Evolutionary conservation across 2,113 vertebrate genomes (phyloP), one percentile per base, ranked within the genome.

Genomic region (Dinomys branickii): DNA sequence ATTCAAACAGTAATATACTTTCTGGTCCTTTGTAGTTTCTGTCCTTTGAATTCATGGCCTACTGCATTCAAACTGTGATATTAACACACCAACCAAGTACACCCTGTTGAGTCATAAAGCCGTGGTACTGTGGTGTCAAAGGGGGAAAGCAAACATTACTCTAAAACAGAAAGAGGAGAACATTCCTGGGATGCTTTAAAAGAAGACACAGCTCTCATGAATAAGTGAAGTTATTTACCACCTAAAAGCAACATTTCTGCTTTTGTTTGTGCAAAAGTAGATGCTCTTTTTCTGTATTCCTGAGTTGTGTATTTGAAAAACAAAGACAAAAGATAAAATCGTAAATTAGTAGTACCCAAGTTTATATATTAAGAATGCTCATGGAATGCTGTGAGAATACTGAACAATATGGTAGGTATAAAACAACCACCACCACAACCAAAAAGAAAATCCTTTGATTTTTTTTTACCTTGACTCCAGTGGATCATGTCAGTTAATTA

Each of bases 61-160:
- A 95, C 98, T 98, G 98, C 83, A 30, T 97, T 97, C 96, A 94
- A 96, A 6, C 97, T 98, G 98, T 94, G 98, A 98, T 98, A 98
- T 98, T 98, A 98, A 98, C 98, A 97, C 94, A 96, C 97, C 97
- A 97, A 96, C 96, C 97, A 98, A 98, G 97, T 93, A 97, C 95
- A 97, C 97, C 98, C 98, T 97, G 95, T 98, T 98, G 98, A 98
- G 98, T 95, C 97, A 98, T 98, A 98, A 98, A 98, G 97, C 97
- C 95, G 24, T 59, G 90, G 96, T 91, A 96, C 59, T 84, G 87
- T 97, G 86, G 96, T 98, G 97, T 93, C 97, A 98, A 97, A 94
- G 84, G 98, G 84, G 94, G 58, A 97, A 94, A 98, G 95, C 92
- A 98, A 97, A 98, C 97, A 98, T 98, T 98, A 94, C 97, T 97